Evolutionary conservation across 2,888 invertebrate species (phyloP).

Genomic region (Pollenia griseotomentosa): DNA sequence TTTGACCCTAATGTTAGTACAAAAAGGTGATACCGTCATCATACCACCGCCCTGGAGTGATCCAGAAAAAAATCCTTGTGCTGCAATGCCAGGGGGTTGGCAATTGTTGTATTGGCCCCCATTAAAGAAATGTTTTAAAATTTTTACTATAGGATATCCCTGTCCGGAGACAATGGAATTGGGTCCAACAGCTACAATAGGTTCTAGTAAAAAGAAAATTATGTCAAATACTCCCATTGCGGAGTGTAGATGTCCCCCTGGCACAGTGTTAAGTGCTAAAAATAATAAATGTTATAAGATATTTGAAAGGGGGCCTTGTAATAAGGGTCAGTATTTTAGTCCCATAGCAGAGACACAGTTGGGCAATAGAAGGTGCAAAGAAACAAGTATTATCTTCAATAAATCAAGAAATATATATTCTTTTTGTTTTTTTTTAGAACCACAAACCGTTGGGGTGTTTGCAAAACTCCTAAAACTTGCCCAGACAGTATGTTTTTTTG

Average conservation of each 20-base stretch:
- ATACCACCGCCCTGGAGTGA: conserved; percentile 95
- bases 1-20: conserved; percentile 75
- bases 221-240: conserved; percentile 87
- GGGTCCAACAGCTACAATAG: conserved; percentile 85
- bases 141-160: conserved; percentile 92
- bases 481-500: conserved; percentile 89
- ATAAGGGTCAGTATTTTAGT: conserved; percentile 90
- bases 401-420: neutral
- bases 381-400: neutral
- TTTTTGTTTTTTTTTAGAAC: conserved; percentile 64
- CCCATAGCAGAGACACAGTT: conserved; percentile 85
- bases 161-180: conserved; percentile 94
- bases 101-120: conserved; percentile 93
- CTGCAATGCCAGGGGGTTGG: conserved; percentile 92
- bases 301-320: conserved; percentile 90
- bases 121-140: conserved; percentile 93
- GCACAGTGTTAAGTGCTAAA: conserved; percentile 89
- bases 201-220: conserved; percentile 78
- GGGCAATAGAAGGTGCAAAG: conserved; percentile 71
- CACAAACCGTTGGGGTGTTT: conserved; percentile 88
- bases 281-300: conserved; percentile 90
- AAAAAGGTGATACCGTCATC: conserved; percentile 84
- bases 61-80: conserved; percentile 92
- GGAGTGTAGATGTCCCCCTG: conserved; percentile 93
- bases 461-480: conserved; percentile 88